A percentile compares a stretch with the other conserved stretches of the same genome.
Evolutionary conservation across 2,113 vertebrate species (phyloP).

Genomic region (Terrapene triunguis): DNA sequence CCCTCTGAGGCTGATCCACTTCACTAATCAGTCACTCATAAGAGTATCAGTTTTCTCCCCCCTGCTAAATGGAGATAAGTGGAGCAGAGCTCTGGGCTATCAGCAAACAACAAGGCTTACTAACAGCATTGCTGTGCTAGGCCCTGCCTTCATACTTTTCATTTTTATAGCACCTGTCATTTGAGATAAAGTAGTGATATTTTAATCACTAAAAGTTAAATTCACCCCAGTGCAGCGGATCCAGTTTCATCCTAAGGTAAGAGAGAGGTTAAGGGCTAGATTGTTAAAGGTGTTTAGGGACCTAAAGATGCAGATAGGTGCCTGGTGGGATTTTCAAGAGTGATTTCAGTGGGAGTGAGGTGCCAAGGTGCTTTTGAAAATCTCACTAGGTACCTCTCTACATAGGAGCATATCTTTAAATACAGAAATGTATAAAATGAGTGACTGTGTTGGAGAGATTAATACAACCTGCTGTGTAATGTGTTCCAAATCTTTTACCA

Average conservation of each 20-base stretch:
- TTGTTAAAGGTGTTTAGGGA: background rate
- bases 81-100: background rate
- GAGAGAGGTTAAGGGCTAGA: background rate
- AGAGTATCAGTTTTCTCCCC: slow-evolving; percentile 9
- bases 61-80: background rate
- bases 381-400: background rate
- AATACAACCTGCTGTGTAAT: background rate
- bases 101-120: background rate
- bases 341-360: background rate
- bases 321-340: background rate
- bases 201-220: background rate
- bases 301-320: background rate
- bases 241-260: background rate
- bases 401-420: background rate
- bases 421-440: background rate
- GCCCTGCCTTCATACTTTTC: slow-evolving; percentile 12
- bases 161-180: background rate
- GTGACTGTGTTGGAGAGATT: background rate
- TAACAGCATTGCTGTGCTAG: background rate
- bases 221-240: background rate
- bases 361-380: background rate
- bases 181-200: background rate
- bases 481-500: background rate
- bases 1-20: slow-evolving; percentile 12
- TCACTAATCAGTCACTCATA: background rate